Conservation (phyloP, 2,797 vertebrate genomes). For the Poecile montanus region DNA sequence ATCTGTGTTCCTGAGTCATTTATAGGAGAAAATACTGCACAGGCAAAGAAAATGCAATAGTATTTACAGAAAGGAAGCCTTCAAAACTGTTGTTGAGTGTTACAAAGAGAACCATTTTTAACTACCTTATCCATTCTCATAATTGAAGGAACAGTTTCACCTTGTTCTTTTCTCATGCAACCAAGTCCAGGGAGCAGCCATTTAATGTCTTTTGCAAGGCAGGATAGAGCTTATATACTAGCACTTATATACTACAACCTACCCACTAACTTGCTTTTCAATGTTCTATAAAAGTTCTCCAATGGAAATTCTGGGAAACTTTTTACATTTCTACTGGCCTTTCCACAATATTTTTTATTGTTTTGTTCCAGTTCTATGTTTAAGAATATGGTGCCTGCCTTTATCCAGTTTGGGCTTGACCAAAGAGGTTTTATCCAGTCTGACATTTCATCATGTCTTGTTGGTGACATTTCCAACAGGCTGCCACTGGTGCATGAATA, state of each 20-base stretch:
- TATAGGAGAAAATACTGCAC: neutral
- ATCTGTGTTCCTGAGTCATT: neutral
- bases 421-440: neutral
- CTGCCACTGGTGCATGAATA: neutral
- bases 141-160: neutral
- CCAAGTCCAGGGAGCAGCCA: neutral
- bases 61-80: neutral
- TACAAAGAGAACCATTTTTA: neutral
- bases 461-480: neutral
- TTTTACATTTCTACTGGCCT: neutral
- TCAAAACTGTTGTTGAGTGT: neutral
- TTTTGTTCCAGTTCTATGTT: neutral
- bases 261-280: neutral
- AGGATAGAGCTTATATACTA: neutral
- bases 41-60: neutral
- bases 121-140: neutral
- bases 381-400: neutral
- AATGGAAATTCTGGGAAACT: neutral
- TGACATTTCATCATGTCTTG: neutral
- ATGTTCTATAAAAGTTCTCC: neutral
- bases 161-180: neutral
- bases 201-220: neutral
- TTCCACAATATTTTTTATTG: neutral
- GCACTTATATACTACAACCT: neutral
- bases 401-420: neutral